Base-by-base conservation (phyloP, 2,797 vertebrate genomes). In the Arremon brunneinucha region DNA sequence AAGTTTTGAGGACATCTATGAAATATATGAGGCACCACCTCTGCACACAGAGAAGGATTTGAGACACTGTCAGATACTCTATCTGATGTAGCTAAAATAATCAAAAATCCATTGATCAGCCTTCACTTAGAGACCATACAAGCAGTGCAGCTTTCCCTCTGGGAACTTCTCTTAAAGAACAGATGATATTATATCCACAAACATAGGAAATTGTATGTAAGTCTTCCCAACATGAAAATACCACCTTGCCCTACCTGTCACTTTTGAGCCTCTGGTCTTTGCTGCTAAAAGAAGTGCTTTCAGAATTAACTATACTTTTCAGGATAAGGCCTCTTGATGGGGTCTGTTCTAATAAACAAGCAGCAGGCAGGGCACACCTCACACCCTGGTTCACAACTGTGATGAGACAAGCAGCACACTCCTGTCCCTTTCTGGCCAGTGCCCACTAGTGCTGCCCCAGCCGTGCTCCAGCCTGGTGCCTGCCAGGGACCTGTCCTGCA, bases 401-500 rank as follows among this genome's bases (percentile, higher is more conserved):
- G 2, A 26, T 53, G 39, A 69, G 67, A 86, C 2, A 12, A 46
- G 12, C 19, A 76, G n/a, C 2, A 1, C 2, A 1, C 11, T 27
- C 41, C 75, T 12, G 8, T 47, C 18, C 1, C 1, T 28, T 76
- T 72, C 71, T 59, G 53, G 8, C 34, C 0, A 0, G 27, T 39
- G 21, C 39, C 23, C 56, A 8, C 21, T 12, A 23, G 28, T 12
- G 14, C 28, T 79, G 39, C 43, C n/a, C 11, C 41, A 59, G 17
- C 23, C 0, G 0, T 24, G 19, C 12, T 49, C 14, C 23, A 87
- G 41, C 67, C 62, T 41, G 20, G 27, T 2, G 3, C 34, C 71
- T 89, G n/a, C 14, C 79, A 37, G 26, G 23, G 26, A 63, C 55
- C 44, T 44, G 46, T 84, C 24, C 55, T 2, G 1, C 30, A 76